Evolutionary conservation across 2,888 invertebrate genomes (phyloP).

Genomic region (Isoperla grammatica): DNA sequence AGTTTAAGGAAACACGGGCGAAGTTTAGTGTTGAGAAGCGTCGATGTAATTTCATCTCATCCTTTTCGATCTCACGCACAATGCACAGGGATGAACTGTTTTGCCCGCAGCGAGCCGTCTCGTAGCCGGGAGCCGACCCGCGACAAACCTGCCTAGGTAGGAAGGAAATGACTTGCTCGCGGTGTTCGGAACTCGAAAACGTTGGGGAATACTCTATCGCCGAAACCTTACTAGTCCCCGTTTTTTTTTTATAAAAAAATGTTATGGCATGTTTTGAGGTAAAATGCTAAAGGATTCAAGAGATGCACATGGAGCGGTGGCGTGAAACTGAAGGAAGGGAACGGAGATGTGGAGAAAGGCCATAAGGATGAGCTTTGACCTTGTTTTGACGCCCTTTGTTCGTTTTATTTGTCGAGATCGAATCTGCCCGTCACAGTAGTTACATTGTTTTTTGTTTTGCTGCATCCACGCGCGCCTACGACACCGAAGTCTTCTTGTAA

Average conservation of each 20-base stretch:
- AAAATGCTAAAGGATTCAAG: slow-evolving; percentile 7
- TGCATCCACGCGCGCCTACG: too few relatives aligned
- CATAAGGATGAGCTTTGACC: too few relatives aligned
- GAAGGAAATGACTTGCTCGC: not conserved
- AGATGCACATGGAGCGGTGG: not conserved
- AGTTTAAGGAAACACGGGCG: too few relatives aligned
- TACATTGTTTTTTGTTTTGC: too few relatives aligned
- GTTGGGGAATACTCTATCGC: not conserved
- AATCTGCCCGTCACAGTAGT: too few relatives aligned
- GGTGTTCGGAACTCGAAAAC: slow-evolving; percentile 7
- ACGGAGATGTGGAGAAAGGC: not conserved
- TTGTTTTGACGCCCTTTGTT: too few relatives aligned
- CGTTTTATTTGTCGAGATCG: too few relatives aligned
- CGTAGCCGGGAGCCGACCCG: not conserved
- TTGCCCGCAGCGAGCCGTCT: slow-evolving; percentile 3
- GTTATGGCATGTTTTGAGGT: slow-evolving; percentile 10
- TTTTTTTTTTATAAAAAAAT: slow-evolving; percentile 5
- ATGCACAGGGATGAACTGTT: slow-evolving; percentile 14
- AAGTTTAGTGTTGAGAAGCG: not conserved
- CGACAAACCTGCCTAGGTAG: not conserved
- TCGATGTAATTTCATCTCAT: slow-evolving; percentile 11
- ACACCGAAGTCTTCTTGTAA: too few relatives aligned
- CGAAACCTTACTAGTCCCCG: not conserved
- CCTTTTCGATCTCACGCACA: slow-evolving; percentile 17
- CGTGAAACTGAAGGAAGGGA: not conserved